These are phyloP conservation scores for Myiagra hebetior DNA, from an alignment of 2,113 vertebrate species.

Conservation along the genomic window DNA sequence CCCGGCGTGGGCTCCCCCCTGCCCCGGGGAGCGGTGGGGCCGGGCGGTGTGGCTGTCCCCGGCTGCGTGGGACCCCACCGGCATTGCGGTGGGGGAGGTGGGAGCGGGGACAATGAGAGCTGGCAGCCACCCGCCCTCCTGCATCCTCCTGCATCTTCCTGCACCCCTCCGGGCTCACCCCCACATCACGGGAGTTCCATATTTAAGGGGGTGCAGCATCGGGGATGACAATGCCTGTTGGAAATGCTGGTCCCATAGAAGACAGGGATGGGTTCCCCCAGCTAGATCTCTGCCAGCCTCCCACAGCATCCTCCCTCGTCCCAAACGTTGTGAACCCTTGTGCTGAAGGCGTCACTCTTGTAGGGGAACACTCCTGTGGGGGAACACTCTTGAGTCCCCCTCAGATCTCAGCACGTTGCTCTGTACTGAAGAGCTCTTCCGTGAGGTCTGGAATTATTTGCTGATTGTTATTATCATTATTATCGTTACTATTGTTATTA, in stretches of 20 bases:
- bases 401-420: background rate
- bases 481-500: background rate
- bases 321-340: background rate
- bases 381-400: background rate
- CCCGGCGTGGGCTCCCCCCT: background rate
- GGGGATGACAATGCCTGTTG: background rate
- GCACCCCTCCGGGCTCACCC: background rate
- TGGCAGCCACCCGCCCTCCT: background rate
- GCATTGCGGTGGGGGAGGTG: background rate
- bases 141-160: background rate
- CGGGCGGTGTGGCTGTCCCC: rapidly evolving
- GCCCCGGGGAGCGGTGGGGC: rapidly evolving
- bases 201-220: background rate
- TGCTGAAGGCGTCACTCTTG: background rate
- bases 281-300: background rate
- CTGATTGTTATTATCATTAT: background rate
- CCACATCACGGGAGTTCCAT: rapidly evolving
- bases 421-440: background rate
- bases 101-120: background rate
- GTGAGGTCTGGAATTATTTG: background rate
- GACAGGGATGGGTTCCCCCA: background rate
- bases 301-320: background rate
- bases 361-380: background rate
- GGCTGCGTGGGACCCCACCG: background rate
- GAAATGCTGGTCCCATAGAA: background rate